Conservation (phyloP, 2,797 vertebrate genomes). For the Neopelma chrysocephalum region DNA sequence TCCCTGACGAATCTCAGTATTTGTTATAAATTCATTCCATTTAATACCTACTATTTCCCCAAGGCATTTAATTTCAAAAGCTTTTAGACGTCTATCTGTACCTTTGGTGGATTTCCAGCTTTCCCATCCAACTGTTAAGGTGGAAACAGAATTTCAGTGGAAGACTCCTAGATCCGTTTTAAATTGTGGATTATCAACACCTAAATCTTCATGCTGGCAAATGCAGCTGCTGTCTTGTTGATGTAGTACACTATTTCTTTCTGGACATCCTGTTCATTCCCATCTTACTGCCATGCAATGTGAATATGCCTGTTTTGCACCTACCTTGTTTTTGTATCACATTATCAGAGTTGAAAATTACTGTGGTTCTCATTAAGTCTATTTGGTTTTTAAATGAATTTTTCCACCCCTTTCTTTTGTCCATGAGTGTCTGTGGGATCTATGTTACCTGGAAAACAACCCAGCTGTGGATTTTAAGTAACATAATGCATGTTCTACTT, state of each 20-base stretch:
- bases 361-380: not conserved
- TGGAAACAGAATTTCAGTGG: constrained; percentile 33
- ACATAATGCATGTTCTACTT: not conserved
- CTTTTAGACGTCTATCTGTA: constrained; percentile 39
- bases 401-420: not conserved
- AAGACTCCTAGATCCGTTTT: not conserved
- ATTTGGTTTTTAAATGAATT: not conserved
- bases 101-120: constrained; percentile 56
- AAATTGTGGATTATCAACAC: not conserved
- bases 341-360: not conserved
- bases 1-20: constrained; percentile 29
- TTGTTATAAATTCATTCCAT: constrained; percentile 61
- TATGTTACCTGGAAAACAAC: not conserved
- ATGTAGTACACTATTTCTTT: not conserved
- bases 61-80: constrained; percentile 64
- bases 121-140: constrained; percentile 49
- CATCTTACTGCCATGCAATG: not conserved
- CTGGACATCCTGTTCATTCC: not conserved
- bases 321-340: not conserved
- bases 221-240: not conserved
- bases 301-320: not conserved
- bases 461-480: not conserved
- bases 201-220: not conserved
- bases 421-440: not conserved
- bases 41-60: constrained; percentile 42